A percentile compares a stretch with the other conserved stretches of the same genome.
Evolutionary conservation across 2,888 invertebrate species (phyloP).

Genomic region (Cryptops parisi): DNA sequence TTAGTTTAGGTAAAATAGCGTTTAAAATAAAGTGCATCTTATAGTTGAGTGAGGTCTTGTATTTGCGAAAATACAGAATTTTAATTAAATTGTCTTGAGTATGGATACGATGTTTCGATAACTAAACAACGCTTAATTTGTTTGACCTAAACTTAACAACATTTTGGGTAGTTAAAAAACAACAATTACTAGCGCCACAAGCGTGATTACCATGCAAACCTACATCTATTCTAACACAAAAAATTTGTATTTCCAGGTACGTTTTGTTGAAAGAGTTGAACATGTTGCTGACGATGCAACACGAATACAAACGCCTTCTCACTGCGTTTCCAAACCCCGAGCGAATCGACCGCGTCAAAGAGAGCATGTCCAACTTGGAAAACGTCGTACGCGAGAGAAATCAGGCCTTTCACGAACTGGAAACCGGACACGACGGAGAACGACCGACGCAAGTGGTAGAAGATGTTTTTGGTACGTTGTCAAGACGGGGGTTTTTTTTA

Average conservation of each 20-base stretch:
- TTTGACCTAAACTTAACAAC: too few relatives aligned
- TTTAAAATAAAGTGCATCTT: too few relatives aligned
- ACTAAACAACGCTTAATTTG: too few relatives aligned
- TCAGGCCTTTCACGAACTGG: slow-evolving; percentile 69
- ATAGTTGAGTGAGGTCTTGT: too few relatives aligned
- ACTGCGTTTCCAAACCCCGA: slow-evolving; percentile 78
- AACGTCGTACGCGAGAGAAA: slow-evolving; percentile 82
- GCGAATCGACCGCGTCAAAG: slow-evolving; percentile 68
- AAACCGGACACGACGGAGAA: slow-evolving; percentile 75
- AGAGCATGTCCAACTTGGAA: slow-evolving; percentile 89
- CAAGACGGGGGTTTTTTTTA: slow-evolving; percentile 17
- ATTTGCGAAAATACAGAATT: too few relatives aligned
- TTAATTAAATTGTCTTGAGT: too few relatives aligned
- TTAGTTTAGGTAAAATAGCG: slow-evolving; percentile 3
- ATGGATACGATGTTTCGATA: too few relatives aligned
- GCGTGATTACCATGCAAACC: too few relatives aligned
- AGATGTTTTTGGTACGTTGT: slow-evolving; percentile 15
- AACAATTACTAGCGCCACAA: too few relatives aligned
- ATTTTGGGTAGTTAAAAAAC: too few relatives aligned
- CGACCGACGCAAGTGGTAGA: slow-evolving; percentile 38
- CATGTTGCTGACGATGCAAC: slow-evolving; percentile 93
- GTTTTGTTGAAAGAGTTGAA: slow-evolving; percentile 87
- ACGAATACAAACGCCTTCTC: slow-evolving; percentile 48
- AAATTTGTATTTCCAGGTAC: slow-evolving; percentile 42
- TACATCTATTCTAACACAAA: too few relatives aligned